A percentile compares a stretch with the other conserved stretches of the same genome.
Conservation (phyloP, 1,140 invertebrate genomes). For the Octopus sinensis region DNA sequence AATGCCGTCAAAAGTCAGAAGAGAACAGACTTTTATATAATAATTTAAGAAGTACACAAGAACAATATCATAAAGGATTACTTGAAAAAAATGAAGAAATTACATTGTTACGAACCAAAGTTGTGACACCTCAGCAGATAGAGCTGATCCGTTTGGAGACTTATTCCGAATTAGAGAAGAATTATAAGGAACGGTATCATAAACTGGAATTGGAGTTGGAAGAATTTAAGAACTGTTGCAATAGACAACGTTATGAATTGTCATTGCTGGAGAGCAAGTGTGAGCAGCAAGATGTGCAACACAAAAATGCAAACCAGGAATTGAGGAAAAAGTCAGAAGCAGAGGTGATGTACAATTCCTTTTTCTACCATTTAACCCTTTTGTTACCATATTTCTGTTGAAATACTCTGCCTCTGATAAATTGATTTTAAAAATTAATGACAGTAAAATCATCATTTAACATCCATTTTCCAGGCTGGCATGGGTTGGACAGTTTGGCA, state of each 20-base stretch:
- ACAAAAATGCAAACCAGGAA: conserved; percentile 47
- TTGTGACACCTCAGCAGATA: conserved; percentile 47
- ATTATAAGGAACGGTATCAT: conserved; percentile 45
- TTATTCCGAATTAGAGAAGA: conserved; percentile 44
- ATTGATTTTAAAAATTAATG: too few relatives aligned
- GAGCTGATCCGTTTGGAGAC: conserved; percentile 50
- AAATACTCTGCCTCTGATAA: too few relatives aligned
- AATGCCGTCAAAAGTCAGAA: conserved; percentile 44
- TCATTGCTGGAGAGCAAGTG: conserved; percentile 54
- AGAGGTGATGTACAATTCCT: conserved; percentile 37
- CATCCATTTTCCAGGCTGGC: too few relatives aligned
- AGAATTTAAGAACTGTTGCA: conserved; percentile 41
- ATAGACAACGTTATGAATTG: conserved; percentile 51
- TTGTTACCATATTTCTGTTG: too few relatives aligned
- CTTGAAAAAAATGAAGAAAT: background rate
- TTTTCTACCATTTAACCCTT: too few relatives aligned
- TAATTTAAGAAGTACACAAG: conserved; percentile 51
- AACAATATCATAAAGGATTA: conserved; percentile 44
- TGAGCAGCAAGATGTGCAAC: conserved; percentile 49
- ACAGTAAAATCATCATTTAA: too few relatives aligned
- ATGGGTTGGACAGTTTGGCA: too few relatives aligned
- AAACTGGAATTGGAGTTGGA: conserved; percentile 51
- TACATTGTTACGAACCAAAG: conserved; percentile 25
- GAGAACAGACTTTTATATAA: conserved; percentile 51
- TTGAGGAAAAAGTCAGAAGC: conserved; percentile 50